Percentiles rank a stretch among this genome's conserved stretches.
These are phyloP conservation scores for Diacarnus erythraeanus DNA, from an alignment of 37 sponge, comb jelly and placozoan species.

Conservation along the genomic window DNA sequence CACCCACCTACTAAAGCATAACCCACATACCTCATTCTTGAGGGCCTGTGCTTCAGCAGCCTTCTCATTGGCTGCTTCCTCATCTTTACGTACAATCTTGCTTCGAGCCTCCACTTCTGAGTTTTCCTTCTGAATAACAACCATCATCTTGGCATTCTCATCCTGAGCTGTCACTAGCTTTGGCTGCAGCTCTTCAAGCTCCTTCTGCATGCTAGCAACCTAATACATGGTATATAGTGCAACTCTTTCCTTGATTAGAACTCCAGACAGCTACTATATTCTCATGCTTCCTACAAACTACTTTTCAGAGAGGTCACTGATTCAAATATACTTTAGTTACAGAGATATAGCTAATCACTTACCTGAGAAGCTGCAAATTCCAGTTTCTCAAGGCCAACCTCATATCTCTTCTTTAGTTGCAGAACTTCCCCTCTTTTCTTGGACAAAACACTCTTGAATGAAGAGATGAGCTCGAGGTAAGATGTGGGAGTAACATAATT, in stretches of 20 bases:
- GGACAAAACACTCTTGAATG: conserved; percentile 87
- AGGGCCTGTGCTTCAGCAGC: conserved; percentile 93
- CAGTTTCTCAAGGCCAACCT: conserved; percentile 95
- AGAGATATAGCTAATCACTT: neutral
- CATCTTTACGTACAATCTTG: conserved; percentile 87
- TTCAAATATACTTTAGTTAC: too few relatives aligned
- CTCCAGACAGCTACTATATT: too few relatives aligned
- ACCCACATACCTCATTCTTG: conserved; percentile 81
- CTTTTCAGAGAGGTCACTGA: too few relatives aligned
- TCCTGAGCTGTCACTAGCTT: conserved; percentile 85
- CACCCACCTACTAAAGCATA: neutral
- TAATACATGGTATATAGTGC: conserved; percentile 5
- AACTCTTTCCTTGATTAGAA: too few relatives aligned
- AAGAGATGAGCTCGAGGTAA: conserved; percentile 97
- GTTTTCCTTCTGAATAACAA: conserved; percentile 89
- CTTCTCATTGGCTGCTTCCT: conserved; percentile 87
- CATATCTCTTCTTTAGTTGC: conserved; percentile 91
- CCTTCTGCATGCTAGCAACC: conserved; percentile 97
- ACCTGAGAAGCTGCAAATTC: conserved; percentile 97
- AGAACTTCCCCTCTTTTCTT: conserved; percentile 83
- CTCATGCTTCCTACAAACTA: too few relatives aligned
- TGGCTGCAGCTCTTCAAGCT: conserved; percentile 96
- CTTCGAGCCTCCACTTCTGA: conserved; percentile 82
- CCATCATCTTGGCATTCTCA: conserved; percentile 95
- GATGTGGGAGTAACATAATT: conserved; percentile 99